These are phyloP conservation scores for Chalcosyrphus nemorum DNA, from an alignment of 2,888 invertebrate species.

Conservation along the genomic window DNA sequence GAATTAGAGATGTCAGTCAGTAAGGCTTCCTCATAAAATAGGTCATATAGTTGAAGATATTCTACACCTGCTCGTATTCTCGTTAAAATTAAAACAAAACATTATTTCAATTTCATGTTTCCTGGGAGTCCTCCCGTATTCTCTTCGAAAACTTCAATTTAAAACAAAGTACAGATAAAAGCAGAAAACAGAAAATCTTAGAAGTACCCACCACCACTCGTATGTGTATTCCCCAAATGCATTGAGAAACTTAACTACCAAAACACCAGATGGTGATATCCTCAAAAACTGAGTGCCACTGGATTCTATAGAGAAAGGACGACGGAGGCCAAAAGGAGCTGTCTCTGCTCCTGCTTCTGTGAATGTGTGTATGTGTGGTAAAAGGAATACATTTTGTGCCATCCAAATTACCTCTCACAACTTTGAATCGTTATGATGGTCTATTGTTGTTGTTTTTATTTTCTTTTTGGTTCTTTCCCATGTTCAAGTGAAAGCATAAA, in stretches of 20 bases:
- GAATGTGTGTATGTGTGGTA: neutral
- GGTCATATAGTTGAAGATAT: neutral
- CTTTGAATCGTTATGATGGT: slow-evolving; percentile 48
- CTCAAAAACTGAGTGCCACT: slow-evolving; percentile 38
- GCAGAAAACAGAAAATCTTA: slow-evolving; percentile 31
- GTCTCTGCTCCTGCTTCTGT: too few species aligned
- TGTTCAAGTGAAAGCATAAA: slow-evolving; percentile 35
- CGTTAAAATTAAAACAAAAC: slow-evolving; percentile 69
- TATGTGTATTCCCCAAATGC: slow-evolving; percentile 36
- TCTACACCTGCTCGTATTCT: slow-evolving; percentile 29
- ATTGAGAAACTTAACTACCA: slow-evolving; percentile 69
- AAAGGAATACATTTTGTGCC: slow-evolving; percentile 30
- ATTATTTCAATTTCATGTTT: slow-evolving; percentile 60
- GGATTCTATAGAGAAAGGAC: neutral
- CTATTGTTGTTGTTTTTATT: neutral
- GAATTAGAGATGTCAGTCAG: slow-evolving; percentile 2
- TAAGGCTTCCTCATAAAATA: neutral
- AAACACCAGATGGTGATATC: slow-evolving; percentile 65
- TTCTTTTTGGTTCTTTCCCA: neutral
- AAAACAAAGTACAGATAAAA: slow-evolving; percentile 42
- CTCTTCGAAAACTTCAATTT: slow-evolving; percentile 32
- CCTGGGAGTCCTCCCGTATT: neutral
- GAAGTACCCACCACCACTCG: neutral
- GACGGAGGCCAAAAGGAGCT: too few species aligned
- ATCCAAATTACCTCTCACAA: slow-evolving; percentile 63